These are phyloP conservation scores for Ameiurus melas DNA, from an alignment of 2,113 vertebrate genomes.

Conservation along the genomic window DNA sequence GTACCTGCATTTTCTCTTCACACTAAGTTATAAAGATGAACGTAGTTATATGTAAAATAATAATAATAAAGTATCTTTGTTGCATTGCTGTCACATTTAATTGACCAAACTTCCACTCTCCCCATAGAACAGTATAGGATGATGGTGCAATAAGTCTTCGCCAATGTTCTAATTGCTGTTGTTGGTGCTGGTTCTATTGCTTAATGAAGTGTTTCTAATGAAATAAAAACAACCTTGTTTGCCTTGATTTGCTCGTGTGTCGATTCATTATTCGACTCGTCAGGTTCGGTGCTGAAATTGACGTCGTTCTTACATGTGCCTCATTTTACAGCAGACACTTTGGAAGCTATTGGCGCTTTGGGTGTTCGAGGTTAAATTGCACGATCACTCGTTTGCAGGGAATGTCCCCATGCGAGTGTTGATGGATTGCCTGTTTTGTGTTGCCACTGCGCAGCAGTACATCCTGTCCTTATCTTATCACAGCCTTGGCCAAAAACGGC, in stretches of 20 bases:
- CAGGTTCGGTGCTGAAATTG: neutral
- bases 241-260: slow-evolving; percentile 26
- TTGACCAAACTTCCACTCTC: slow-evolving; percentile 52
- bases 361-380: neutral
- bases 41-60: slow-evolving; percentile 1
- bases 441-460: neutral
- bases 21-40: slow-evolving; percentile 30
- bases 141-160: slow-evolving; percentile 71
- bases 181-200: slow-evolving; percentile 75
- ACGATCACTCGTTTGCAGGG: neutral
- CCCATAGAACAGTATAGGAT: slow-evolving; percentile 64
- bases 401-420: too few species aligned
- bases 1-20: slow-evolving; percentile 16
- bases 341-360: neutral
- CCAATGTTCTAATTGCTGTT: slow-evolving; percentile 57
- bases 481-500: slow-evolving; percentile 39
- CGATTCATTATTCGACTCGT: neutral
- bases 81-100: slow-evolving; percentile 26
- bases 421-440: neutral
- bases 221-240: slow-evolving; percentile 40
- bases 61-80: neutral
- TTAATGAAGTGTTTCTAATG: slow-evolving; percentile 75
- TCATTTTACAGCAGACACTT: neutral
- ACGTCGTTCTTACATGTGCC: neutral
- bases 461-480: slow-evolving; percentile 36